A percentile compares a stretch with the other conserved stretches of the same genome.
Evolutionary conservation across 2,797 vertebrate genomes (phyloP).

Genomic region (Chaunax sp.): DNA sequence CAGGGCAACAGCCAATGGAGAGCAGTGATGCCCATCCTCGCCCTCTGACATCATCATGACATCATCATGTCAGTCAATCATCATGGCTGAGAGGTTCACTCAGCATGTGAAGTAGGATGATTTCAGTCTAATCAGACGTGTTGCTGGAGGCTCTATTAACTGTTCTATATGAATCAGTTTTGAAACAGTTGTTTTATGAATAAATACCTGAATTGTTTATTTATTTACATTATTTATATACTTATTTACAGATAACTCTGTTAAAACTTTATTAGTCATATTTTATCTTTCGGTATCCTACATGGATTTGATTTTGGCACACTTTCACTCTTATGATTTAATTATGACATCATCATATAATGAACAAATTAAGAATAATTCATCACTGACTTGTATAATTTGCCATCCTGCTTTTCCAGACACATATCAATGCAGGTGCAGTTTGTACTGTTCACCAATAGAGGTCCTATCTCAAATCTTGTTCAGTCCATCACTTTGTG

Average conservation of each 20-base stretch:
- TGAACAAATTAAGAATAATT: neutral
- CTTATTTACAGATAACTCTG: no score
- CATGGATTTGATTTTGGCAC: neutral
- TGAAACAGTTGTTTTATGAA: no score
- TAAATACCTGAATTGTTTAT: no score
- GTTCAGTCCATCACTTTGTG: neutral
- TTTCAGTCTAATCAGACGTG: no score
- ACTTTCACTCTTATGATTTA: neutral
- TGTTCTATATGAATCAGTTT: no score
- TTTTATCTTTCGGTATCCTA: no score
- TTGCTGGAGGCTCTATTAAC: no score
- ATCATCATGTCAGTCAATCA: slow-evolving; percentile 17
- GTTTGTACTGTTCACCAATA: neutral
- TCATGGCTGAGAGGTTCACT: no score
- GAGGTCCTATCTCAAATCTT: neutral
- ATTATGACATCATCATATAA: neutral
- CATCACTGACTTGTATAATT: neutral
- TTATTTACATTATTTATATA: no score
- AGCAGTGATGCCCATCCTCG: slow-evolving; percentile 4
- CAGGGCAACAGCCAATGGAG: slow-evolving; percentile 31
- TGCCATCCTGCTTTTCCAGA: neutral
- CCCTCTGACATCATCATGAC: no score
- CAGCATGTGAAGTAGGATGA: no score
- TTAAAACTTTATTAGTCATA: no score
- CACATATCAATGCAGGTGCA: neutral